Conservation (phyloP, 2,888 invertebrate species). For the Bimastos eiseni region DNA sequence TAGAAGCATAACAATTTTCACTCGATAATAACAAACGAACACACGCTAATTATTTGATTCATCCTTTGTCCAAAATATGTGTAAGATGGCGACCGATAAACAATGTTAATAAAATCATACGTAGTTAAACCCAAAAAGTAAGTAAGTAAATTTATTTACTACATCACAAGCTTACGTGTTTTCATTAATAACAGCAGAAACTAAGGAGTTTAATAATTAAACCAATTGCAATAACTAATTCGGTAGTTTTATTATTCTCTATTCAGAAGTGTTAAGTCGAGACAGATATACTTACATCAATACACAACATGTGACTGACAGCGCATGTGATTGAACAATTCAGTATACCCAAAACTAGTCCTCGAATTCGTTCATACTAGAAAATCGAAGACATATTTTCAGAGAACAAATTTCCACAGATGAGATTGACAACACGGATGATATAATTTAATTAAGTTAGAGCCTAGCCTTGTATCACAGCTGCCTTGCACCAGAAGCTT, state of each 20-base stretch:
- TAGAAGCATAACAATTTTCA: not conserved
- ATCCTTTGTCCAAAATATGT: constrained; percentile 4
- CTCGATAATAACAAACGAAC: not conserved
- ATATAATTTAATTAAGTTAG: no score
- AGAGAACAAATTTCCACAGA: not conserved
- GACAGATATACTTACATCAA: not conserved
- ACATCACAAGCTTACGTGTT: not conserved
- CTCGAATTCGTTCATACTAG: not conserved
- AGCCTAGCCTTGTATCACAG: not conserved
- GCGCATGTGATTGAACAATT: not conserved
- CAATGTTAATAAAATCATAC: not conserved
- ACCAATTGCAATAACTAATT: not conserved
- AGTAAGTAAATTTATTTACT: not conserved
- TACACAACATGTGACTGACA: not conserved
- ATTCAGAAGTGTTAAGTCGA: not conserved
- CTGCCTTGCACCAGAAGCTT: not conserved
- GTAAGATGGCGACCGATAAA: constrained; percentile 7
- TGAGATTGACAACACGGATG: not conserved
- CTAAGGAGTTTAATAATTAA: not conserved
- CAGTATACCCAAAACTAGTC: no score
- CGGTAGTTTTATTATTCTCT: not conserved
- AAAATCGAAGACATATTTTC: not conserved
- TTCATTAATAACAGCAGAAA: not conserved
- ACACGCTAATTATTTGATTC: not conserved
- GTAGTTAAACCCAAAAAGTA: not conserved